phyloP scores from a whole-genome alignment of 2,113 vertebrate genomes.

The Eulemur rufifrons region DNA sequence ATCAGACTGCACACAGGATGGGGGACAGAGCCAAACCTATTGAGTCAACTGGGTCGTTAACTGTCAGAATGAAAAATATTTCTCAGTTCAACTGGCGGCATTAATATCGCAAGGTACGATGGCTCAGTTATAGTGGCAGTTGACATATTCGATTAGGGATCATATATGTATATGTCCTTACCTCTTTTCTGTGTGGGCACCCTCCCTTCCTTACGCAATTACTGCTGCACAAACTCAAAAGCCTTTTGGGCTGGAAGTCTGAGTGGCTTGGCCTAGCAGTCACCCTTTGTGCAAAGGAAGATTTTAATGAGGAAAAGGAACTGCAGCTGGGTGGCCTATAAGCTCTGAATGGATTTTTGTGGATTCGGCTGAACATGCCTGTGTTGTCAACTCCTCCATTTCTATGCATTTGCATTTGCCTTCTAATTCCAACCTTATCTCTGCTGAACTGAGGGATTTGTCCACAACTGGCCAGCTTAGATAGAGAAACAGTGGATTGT shows the following conservation, averaged over 20 bases:
- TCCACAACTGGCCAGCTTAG: conserved; percentile 25
- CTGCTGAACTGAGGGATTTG: conserved; percentile 39
- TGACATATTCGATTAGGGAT: not conserved
- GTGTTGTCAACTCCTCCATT: not conserved
- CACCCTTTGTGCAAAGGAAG: conserved; percentile 27
- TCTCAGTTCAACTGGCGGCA: not conserved
- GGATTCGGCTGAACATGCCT: not conserved
- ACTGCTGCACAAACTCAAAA: not conserved
- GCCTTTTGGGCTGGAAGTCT: not conserved
- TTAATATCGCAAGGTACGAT: not conserved
- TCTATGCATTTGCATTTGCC: conserved; percentile 43
- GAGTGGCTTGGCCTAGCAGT: not conserved
- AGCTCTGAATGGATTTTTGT: conserved; percentile 28
- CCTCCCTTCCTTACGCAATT: not conserved
- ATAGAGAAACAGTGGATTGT: conserved; percentile 35
- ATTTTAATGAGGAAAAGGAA: conserved; percentile 43
- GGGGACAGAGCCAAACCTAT: not conserved
- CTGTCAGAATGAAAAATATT: conserved; percentile 50
- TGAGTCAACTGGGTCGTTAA: not conserved
- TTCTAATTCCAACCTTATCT: conserved; percentile 60
- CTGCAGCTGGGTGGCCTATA: not conserved
- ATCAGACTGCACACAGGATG: not conserved
- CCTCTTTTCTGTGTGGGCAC: not conserved
- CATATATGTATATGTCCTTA: not conserved
- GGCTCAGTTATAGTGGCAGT: not conserved